Base-by-base conservation (phyloP, 1,140 invertebrate genomes). In the Heliconius hermathena region DNA sequence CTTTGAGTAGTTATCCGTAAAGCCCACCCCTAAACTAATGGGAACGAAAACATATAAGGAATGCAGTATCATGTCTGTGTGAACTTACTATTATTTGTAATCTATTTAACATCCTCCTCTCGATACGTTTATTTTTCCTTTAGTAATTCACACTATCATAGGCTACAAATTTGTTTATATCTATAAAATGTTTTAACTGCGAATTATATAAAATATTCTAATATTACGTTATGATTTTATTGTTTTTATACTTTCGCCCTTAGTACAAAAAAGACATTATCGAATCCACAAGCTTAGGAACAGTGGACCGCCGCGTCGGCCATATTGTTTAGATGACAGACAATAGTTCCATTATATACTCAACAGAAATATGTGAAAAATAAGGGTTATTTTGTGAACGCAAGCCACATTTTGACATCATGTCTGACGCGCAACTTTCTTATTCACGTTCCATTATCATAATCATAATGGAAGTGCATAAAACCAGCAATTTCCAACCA, bases 401-500 rank as follows among this genome's bases (percentile, higher is more conserved):
- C 84, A 84, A 74, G 84, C 81, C 84, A 85, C 84, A 88, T 83
- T 85, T 71, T 85, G 85, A 86, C 87, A 85, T 84, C 84, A 77
- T 84, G 82, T 79, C 84, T 72, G 78, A 81, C 86, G 84, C 81
- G 83, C 87, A 87, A 84, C 87, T 91, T 90, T 91, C 89, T 86
- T 88, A 84, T 87, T 87, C 78, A 81, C 85, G 82, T 85, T 81
- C 84, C 85, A 89, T 89, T 85, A 88, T 85, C 86, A 85, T 88
- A 87, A 80, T 80, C 70, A 80, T 80, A 73, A 80, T 80, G 87
- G 85, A 85, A 88, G 87, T 90, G 29, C 38, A 80, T 72, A 89
- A 89, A 90, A 83, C 77, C 85, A 81, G 86, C 86, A 91, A 90
- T 92, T 90, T 90, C 78, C 86, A 81, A 80, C 83, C 80, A 78